Conservation (phyloP, 2,888 invertebrate species). For the Hofmannophila pseudospretella region DNA sequence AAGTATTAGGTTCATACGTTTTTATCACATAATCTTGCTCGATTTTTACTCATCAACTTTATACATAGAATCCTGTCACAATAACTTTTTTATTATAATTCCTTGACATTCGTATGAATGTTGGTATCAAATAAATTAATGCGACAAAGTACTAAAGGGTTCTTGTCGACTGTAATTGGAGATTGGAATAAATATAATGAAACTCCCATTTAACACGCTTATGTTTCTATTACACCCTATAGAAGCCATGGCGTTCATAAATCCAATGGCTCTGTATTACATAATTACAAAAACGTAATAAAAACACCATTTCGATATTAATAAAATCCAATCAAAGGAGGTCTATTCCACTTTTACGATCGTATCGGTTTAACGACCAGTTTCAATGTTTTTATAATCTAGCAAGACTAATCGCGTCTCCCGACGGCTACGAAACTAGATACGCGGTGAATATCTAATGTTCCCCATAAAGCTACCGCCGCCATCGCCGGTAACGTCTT, state of each 20-base stretch:
- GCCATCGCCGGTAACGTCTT: constrained; percentile 39
- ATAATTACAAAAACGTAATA: constrained; percentile 9
- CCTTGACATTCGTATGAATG: too few relatives aligned
- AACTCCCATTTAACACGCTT: neutral
- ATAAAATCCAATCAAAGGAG: constrained; percentile 59
- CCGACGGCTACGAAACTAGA: constrained; percentile 44
- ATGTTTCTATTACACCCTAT: constrained; percentile 5
- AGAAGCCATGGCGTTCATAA: neutral
- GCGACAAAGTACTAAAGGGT: too few relatives aligned
- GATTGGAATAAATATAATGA: too few relatives aligned
- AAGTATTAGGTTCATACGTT: too few relatives aligned
- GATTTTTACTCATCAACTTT: too few relatives aligned
- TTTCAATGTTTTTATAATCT: constrained; percentile 63
- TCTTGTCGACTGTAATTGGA: too few relatives aligned
- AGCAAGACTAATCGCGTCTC: constrained; percentile 64
- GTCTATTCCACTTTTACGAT: constrained; percentile 53
- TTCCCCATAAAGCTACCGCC: constrained; percentile 70
- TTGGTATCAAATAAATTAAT: too few relatives aligned
- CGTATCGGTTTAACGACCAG: constrained; percentile 47
- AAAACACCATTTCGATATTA: constrained; percentile 12
- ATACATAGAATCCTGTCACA: too few relatives aligned
- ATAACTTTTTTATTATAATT: too few relatives aligned
- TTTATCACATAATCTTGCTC: too few relatives aligned
- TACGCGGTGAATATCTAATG: constrained; percentile 43
- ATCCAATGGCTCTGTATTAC: constrained; percentile 2